A percentile compares a stretch with the other conserved stretches of the same genome.
Conservation (phyloP, 1,140 invertebrate genomes). For the Sesamia nonagrioides region DNA sequence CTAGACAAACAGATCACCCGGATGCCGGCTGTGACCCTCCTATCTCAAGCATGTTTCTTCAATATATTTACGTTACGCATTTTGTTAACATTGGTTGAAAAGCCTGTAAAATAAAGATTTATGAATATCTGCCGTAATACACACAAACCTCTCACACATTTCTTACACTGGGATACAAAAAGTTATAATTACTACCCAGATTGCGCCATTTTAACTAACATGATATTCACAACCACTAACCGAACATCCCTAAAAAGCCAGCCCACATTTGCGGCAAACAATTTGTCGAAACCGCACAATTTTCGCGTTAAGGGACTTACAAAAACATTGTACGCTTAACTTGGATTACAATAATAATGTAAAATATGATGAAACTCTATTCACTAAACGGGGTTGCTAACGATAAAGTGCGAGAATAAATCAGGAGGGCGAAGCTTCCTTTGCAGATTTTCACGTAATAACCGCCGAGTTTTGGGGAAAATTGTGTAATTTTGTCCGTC, state of each 20-base stretch:
- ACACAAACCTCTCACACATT: too few species aligned
- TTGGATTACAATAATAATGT: constrained; percentile 37
- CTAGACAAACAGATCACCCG: too few species aligned
- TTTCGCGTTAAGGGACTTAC: constrained; percentile 11
- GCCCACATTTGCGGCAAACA: constrained; percentile 16
- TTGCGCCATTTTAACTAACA: not conserved
- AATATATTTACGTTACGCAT: too few species aligned
- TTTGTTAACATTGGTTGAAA: too few species aligned
- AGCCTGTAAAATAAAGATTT: too few species aligned
- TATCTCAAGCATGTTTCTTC: too few species aligned
- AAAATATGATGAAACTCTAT: constrained; percentile 27
- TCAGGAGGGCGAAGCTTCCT: constrained; percentile 58
- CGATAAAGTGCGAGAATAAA: constrained; percentile 67
- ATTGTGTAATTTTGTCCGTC: constrained; percentile 54
- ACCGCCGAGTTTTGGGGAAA: constrained; percentile 49
- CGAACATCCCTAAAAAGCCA: constrained; percentile 1
- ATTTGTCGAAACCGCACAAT: constrained; percentile 7
- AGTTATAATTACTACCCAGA: too few species aligned
- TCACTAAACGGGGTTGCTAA: constrained; percentile 56
- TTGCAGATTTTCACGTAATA: constrained; percentile 70
- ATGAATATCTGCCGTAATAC: too few species aligned
- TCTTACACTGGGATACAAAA: too few species aligned
- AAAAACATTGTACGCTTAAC: constrained; percentile 25
- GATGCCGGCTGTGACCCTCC: too few species aligned
- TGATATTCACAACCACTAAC: not conserved